Evolutionary conservation across 1,140 invertebrate genomes (phyloP).

Genomic region (Odontomachus brunneus): DNA sequence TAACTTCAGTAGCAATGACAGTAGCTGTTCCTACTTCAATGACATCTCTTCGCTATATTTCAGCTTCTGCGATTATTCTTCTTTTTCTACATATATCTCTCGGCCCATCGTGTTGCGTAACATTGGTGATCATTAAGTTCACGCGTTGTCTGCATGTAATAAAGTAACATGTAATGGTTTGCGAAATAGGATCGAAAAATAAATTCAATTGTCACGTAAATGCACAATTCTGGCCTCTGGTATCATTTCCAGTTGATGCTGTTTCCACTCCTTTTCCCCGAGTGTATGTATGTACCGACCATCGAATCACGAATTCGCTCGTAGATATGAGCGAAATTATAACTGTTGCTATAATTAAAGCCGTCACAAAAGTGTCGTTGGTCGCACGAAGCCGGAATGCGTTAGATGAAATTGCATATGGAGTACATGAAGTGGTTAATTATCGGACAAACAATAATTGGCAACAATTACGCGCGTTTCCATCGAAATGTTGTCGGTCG

Average conservation of each 20-base stretch:
- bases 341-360: constrained; percentile 20
- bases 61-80: too few relatives aligned
- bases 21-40: too few relatives aligned
- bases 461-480: constrained; percentile 47
- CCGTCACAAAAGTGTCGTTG: constrained; percentile 52
- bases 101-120: background rate
- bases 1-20: too few relatives aligned
- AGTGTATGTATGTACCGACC: background rate
- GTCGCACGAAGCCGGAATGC: constrained; percentile 49
- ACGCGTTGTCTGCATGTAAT: background rate
- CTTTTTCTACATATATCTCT: too few relatives aligned
- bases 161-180: background rate
- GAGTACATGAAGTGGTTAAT: constrained; percentile 66
- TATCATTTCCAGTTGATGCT: constrained; percentile 4
- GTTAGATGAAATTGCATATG: constrained; percentile 62
- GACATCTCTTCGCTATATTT: too few relatives aligned
- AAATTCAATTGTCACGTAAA: constrained; percentile 47
- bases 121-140: background rate
- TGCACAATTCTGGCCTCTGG: background rate
- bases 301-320: constrained; percentile 19
- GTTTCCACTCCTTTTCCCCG: background rate
- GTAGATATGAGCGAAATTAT: constrained; percentile 20
- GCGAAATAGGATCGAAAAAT: constrained; percentile 4
- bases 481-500: constrained; percentile 32
- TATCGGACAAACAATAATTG: constrained; percentile 66